Percentiles rank a stretch among this genome's conserved stretches.
Conservation (phyloP, 2,797 vertebrate species). For the Etheostoma nigrum region DNA sequence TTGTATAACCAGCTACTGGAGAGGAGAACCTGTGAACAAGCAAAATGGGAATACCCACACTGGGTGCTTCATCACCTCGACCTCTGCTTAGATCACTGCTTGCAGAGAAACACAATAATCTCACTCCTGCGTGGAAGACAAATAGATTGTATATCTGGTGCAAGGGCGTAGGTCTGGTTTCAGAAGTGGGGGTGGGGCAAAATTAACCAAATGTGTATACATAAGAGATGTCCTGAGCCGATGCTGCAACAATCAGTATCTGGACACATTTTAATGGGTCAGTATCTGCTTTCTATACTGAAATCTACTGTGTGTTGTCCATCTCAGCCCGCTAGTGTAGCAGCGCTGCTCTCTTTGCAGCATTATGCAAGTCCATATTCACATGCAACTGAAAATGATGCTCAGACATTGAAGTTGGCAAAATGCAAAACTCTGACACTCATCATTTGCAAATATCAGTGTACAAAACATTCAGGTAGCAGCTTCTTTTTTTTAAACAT, state of each 20-base stretch:
- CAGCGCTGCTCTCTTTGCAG: too few relatives aligned
- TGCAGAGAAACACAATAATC: constrained; percentile 36
- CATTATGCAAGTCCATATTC: too few relatives aligned
- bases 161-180: constrained; percentile 21
- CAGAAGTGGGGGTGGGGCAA: not conserved
- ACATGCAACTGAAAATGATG: too few relatives aligned
- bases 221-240: not conserved
- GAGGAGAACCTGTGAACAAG: constrained; percentile 67
- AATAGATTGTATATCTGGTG: constrained; percentile 7
- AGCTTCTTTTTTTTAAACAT: too few relatives aligned
- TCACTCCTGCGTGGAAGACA: constrained; percentile 9
- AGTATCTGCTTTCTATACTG: not conserved
- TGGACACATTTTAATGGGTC: not conserved
- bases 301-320: too few relatives aligned
- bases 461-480: too few relatives aligned
- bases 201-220: constrained; percentile 6
- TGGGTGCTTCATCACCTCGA: constrained; percentile 47
- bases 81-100: constrained; percentile 42
- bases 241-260: not conserved
- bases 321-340: too few relatives aligned
- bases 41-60: constrained; percentile 67
- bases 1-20: constrained; percentile 63
- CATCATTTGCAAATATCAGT: too few relatives aligned
- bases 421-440: too few relatives aligned
- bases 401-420: too few relatives aligned